phyloP scores from a whole-genome alignment of 2,888 invertebrate species.

The Cantharis rustica region DNA sequence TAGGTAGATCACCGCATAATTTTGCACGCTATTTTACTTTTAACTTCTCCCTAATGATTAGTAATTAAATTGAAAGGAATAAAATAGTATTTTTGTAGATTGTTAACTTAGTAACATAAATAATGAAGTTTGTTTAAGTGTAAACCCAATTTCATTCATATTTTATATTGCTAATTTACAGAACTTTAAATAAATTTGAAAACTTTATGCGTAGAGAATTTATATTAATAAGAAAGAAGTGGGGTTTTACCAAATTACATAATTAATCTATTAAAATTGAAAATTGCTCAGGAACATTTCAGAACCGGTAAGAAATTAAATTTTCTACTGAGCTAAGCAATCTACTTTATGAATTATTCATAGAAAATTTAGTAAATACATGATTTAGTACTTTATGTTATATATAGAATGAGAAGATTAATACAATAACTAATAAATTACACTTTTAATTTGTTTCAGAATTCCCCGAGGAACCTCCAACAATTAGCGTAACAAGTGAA shows the following conservation, averaged over 20 bases:
- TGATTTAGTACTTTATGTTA: background rate
- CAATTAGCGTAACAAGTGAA: constrained; percentile 71
- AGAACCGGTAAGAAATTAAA: background rate
- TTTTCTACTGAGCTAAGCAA: background rate
- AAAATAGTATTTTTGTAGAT: background rate
- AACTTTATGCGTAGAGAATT: background rate
- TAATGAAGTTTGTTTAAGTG: background rate
- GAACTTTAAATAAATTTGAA: background rate
- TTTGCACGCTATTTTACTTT: background rate
- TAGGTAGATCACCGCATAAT: background rate
- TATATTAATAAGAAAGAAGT: background rate
- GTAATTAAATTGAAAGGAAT: background rate
- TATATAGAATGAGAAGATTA: background rate
- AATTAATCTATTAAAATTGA: background rate
- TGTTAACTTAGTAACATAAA: background rate
- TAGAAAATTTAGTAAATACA: constrained; percentile 2
- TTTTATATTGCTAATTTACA: background rate
- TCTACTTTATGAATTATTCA: background rate
- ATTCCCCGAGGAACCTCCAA: constrained; percentile 70
- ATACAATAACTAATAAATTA: constrained; percentile 8
- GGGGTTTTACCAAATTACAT: background rate
- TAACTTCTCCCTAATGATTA: background rate
- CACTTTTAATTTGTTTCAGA: constrained; percentile 58
- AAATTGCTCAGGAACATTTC: background rate
- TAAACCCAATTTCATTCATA: background rate